Evolutionary conservation across 2,113 vertebrate genomes (phyloP).

Genomic region (Limanda limanda): DNA sequence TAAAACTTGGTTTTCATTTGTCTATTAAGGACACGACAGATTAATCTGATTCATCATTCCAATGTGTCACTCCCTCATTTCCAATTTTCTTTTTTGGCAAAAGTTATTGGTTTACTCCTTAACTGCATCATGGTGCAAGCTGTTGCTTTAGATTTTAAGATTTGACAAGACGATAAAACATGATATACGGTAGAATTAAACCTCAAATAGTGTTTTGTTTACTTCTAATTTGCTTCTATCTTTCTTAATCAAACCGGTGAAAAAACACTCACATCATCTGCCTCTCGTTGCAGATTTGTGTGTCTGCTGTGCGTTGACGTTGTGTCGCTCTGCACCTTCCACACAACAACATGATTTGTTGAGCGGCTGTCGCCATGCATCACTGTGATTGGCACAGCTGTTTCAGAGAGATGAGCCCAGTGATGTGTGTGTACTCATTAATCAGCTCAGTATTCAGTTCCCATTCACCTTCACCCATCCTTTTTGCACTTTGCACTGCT

Average conservation of each 20-base stretch:
- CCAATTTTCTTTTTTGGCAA: too few species aligned
- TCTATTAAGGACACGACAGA: too few species aligned
- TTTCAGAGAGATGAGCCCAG: not conserved
- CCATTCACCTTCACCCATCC: not conserved
- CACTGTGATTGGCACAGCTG: conserved; percentile 9
- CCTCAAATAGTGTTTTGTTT: too few species aligned
- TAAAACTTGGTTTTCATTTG: too few species aligned
- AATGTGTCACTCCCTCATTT: too few species aligned
- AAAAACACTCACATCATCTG: not conserved
- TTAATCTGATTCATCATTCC: too few species aligned
- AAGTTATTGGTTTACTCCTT: too few species aligned
- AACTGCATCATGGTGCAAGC: too few species aligned
- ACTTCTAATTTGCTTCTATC: not conserved
- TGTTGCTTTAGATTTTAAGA: too few species aligned
- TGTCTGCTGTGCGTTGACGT: not conserved
- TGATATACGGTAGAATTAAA: too few species aligned
- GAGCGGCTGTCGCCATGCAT: not conserved
- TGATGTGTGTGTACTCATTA: conserved; percentile 4
- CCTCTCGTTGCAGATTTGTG: not conserved
- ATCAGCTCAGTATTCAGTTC: not conserved
- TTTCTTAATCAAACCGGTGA: not conserved
- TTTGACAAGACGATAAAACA: too few species aligned
- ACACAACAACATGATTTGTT: not conserved
- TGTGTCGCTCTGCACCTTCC: not conserved
- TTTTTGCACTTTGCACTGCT: not conserved